Evolutionary conservation across 2,113 vertebrate species (phyloP), one percentile per base, ranked within the genome.

Genomic region (Meleagris gallopavo): DNA sequence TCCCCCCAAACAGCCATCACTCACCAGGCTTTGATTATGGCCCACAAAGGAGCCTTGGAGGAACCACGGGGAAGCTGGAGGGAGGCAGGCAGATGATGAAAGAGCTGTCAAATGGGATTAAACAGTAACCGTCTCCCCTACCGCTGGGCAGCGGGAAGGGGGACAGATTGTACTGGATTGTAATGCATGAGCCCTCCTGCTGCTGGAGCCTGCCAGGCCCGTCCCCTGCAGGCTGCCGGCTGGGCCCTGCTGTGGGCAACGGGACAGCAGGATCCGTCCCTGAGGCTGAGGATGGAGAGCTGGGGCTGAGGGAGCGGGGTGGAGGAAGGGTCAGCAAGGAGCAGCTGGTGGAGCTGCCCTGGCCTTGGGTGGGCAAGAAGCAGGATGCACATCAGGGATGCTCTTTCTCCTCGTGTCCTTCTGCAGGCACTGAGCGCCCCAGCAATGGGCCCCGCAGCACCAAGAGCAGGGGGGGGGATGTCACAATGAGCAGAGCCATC

Each of bases 41-140:
- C 95, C 95, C 96, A 97, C 97, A 97, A 97, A 97, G 94, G 71
- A 93, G 89, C 89, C 96, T 97, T 97, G 96, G 95, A 97, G 81
- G 91, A 97, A 69, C 88, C 91, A 93, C 1, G 21, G 96, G 82
- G 64, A 91, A 93, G 94, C 91, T 94, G 95, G 86, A 96, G 91
- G 86, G 88, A 96, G 87, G 94, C 88, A 95, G 95, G 90, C 91
- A 91, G 92, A 95, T 96, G 97, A 97, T 97, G 96, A 97, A 97
- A 97, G 97, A 97, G 93, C 96, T 97, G 97, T 97, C 97, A 97
- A 94, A 93, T 67, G 82, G 97, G 96, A 97, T 97, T 97, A 97
- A 97, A 95, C 96, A 96, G 94, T 45, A 95, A 95, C 89, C 89
- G 13, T 95, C 95, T 97, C 93, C 91, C 73, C 71, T 89, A 92